phyloP scores from a whole-genome alignment of 2,797 vertebrate species.

The Peromyscus nudipes region DNA sequence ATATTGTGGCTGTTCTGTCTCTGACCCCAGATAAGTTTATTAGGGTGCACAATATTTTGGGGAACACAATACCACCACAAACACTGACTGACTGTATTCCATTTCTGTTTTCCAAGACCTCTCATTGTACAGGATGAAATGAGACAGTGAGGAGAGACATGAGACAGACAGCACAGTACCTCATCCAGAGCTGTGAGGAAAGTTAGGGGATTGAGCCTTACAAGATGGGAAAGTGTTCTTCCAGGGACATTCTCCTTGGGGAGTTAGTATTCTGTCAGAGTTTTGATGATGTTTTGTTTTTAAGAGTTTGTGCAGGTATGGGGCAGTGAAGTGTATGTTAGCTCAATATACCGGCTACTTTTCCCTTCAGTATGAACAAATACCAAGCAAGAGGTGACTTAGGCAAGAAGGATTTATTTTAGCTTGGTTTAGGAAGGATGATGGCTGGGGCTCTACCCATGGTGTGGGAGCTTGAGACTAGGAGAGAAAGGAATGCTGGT shows the following conservation, averaged over 20 bases:
- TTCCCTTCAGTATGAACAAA: neutral
- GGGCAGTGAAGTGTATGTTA: neutral
- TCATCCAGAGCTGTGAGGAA: neutral
- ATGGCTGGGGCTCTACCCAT: neutral
- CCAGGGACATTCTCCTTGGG: no score
- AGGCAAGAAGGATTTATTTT: neutral
- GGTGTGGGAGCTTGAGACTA: no score
- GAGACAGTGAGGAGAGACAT: rapidly evolving
- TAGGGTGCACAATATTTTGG: no score
- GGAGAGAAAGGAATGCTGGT: neutral
- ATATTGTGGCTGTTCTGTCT: no score
- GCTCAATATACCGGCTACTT: neutral
- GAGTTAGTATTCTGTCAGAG: neutral
- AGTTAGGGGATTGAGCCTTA: neutral
- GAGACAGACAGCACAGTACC: neutral
- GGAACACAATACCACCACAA: no score
- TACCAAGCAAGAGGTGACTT: neutral
- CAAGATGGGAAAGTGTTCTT: neutral
- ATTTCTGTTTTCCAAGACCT: neutral
- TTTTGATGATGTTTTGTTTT: neutral
- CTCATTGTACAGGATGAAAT: neutral
- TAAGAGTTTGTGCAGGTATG: neutral
- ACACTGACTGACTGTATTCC: neutral
- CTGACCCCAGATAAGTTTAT: no score
- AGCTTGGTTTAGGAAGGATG: neutral